phyloP scores from a whole-genome alignment of 2,888 invertebrate species.

The Epistrophella euchroma region DNA sequence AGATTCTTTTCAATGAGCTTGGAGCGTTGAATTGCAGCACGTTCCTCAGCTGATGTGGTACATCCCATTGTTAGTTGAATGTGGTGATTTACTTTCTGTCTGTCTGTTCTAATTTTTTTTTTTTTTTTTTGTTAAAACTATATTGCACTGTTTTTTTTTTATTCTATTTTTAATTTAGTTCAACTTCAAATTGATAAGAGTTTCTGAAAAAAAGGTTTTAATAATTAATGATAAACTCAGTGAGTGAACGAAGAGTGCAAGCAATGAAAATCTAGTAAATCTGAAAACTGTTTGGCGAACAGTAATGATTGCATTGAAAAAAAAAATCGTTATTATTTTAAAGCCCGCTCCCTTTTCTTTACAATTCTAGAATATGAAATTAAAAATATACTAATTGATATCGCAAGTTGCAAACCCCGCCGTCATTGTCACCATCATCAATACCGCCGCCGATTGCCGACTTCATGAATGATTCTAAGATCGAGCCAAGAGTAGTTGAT shows the following conservation, averaged over 20 bases:
- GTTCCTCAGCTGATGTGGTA: constrained; percentile 99
- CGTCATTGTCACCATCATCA: background rate
- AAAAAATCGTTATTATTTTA: background rate
- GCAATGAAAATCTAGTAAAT: constrained; percentile 5
- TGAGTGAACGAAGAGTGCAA: background rate
- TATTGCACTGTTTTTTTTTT: constrained; percentile 58
- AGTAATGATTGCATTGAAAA: constrained; percentile 11
- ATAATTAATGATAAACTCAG: constrained; percentile 16
- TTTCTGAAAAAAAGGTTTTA: constrained; percentile 50
- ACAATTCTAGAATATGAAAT: constrained; percentile 50
- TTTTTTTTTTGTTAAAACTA: constrained; percentile 26
- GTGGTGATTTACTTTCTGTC: constrained; percentile 54
- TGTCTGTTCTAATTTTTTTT: constrained; percentile 44
- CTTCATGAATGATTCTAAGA: constrained; percentile 50
- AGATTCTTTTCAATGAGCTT: constrained; percentile 98
- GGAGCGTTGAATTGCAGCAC: constrained; percentile 98
- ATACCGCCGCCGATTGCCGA: background rate
- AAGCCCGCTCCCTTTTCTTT: constrained; percentile 9
- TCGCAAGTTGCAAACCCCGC: constrained; percentile 29
- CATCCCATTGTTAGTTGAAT: constrained; percentile 92
- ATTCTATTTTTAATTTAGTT: constrained; percentile 14
- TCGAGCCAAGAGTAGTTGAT: constrained; percentile 37
- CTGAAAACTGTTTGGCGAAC: background rate
- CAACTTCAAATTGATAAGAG: constrained; percentile 16
- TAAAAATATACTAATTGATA: constrained; percentile 66